Conservation (phyloP, 2,113 vertebrate genomes). For the Petaurus breviceps region DNA sequence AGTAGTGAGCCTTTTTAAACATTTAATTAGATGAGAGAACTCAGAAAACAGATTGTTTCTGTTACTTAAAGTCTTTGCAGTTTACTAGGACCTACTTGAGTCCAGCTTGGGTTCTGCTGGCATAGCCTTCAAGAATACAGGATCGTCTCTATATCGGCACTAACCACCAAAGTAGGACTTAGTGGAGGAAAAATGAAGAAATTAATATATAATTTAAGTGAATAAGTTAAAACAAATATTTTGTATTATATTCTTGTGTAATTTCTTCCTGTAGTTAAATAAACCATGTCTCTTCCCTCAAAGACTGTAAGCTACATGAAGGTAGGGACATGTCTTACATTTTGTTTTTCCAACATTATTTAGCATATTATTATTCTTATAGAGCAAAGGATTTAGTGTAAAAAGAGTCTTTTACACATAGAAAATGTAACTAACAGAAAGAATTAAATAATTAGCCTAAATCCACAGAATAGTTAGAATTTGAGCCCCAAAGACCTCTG, state of each 20-base stretch:
- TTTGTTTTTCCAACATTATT: not conserved
- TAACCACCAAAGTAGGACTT: not conserved
- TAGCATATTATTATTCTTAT: not conserved
- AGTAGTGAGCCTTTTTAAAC: not conserved
- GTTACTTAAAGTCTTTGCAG: not conserved
- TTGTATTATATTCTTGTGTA: not conserved
- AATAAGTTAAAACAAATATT: not conserved
- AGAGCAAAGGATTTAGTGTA: not conserved
- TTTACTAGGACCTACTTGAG: not conserved
- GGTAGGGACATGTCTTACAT: not conserved
- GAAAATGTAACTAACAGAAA: not conserved
- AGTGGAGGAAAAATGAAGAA: not conserved
- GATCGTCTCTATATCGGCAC: not conserved
- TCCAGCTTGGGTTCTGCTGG: not conserved
- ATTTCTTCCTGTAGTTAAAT: not conserved
- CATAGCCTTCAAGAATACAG: not conserved
- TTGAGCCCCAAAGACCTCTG: not conserved
- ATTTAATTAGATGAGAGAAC: not conserved
- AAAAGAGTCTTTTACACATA: not conserved
- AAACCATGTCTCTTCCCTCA: not conserved
- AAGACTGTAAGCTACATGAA: not conserved
- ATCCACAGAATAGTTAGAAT: not conserved
- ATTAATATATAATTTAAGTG: not conserved
- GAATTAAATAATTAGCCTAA: not conserved
- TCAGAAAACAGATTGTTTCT: not conserved